Evolutionary conservation across 2,113 vertebrate species (phyloP).

Genomic region (Pygathrix nemaeus): DNA sequence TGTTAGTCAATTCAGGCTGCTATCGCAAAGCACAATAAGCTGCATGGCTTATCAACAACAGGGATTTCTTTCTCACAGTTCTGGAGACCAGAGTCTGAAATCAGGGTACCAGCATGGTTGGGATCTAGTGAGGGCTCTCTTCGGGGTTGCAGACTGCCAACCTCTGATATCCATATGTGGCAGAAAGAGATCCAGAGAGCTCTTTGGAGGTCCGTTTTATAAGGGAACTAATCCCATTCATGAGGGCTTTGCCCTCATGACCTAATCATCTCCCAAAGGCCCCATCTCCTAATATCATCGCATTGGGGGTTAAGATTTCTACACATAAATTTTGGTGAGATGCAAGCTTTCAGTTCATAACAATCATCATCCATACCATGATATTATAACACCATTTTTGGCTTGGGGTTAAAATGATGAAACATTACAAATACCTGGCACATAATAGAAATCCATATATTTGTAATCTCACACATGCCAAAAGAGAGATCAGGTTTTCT

Average conservation of each 20-base stretch:
- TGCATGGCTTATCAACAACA: background rate
- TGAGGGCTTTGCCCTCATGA: background rate
- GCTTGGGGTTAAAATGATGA: background rate
- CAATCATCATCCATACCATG: background rate
- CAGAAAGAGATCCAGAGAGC: background rate
- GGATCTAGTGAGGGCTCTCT: background rate
- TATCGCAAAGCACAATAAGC: background rate
- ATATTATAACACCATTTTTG: background rate
- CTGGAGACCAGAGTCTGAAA: background rate
- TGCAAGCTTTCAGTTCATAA: background rate
- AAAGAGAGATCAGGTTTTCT: background rate
- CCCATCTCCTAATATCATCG: background rate
- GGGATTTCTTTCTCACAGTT: background rate
- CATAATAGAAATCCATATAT: background rate
- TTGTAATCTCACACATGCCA: background rate
- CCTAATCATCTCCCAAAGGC: background rate
- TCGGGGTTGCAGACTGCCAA: background rate
- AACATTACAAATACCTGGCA: background rate
- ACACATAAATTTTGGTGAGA: background rate
- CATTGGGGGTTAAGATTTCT: background rate
- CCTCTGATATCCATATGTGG: background rate
- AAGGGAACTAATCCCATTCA: background rate
- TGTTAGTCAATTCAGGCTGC: background rate
- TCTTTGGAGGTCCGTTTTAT: background rate
- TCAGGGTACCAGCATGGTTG: background rate